Evolutionary conservation across 2,113 vertebrate species (phyloP).

Genomic region (Picathartes gymnocephalus): DNA sequence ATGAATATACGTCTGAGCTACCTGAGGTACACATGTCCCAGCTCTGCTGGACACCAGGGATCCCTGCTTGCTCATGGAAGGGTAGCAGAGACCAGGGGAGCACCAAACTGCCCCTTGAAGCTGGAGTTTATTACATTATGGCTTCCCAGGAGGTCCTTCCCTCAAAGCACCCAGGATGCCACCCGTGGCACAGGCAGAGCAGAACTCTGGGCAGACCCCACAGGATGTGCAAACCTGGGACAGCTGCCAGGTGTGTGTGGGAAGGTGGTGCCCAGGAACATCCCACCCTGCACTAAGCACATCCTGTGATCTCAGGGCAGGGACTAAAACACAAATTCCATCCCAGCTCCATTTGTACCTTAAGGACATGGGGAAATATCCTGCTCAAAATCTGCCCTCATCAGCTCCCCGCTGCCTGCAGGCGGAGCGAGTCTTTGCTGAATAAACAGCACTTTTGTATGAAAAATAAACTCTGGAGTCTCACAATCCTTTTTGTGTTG

Average conservation of each 20-base stretch:
- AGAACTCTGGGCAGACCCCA: background rate
- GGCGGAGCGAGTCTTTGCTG: background rate
- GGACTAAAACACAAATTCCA: background rate
- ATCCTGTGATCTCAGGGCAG: background rate
- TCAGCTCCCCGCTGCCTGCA: background rate
- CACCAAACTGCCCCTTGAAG: background rate
- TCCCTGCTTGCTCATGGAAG: background rate
- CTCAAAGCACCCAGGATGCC: background rate
- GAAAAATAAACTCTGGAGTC: conserved; percentile 2
- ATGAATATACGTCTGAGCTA: background rate
- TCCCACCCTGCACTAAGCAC: background rate
- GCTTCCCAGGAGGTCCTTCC: background rate
- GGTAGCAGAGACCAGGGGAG: background rate
- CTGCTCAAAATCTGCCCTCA: background rate
- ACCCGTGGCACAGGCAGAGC: background rate
- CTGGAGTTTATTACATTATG: background rate
- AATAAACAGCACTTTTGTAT: conserved; percentile 12
- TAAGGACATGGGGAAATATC: background rate
- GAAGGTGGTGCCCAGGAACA: background rate
- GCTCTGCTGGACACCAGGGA: background rate
- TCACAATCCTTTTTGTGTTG: background rate
- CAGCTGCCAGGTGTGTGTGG: background rate
- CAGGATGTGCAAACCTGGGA: background rate
- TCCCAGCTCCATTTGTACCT: background rate
- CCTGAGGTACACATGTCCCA: background rate